phyloP scores from a whole-genome alignment of 2,888 invertebrate species.

The Anaspis maculata region DNA sequence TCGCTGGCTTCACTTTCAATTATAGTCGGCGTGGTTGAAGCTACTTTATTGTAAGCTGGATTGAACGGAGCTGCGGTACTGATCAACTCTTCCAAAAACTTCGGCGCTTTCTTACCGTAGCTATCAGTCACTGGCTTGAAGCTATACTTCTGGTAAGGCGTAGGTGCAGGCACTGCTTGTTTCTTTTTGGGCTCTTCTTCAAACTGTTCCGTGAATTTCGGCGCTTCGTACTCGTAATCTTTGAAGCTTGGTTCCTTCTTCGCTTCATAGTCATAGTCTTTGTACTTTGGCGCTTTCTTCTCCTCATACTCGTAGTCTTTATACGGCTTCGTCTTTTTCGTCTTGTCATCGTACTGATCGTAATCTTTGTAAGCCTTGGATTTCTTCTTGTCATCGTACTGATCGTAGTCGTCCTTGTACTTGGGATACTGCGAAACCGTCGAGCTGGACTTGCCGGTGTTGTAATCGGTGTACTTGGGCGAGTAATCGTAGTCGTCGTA shows the following conservation, averaged over 20 bases:
- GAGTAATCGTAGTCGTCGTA: constrained; percentile 17
- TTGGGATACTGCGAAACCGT: constrained; percentile 27
- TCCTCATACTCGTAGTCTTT: too few relatives aligned
- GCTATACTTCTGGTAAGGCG: constrained; percentile 37
- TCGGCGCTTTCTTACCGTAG: constrained; percentile 10
- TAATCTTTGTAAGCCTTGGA: too few relatives aligned
- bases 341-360: too few relatives aligned
- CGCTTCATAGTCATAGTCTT: too few relatives aligned
- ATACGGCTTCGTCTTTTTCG: too few relatives aligned
- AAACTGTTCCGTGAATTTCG: too few relatives aligned
- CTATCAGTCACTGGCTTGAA: constrained; percentile 28
- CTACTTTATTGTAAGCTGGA: constrained; percentile 42
- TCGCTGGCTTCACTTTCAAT: constrained; percentile 23
- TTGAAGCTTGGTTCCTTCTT: constrained; percentile 1
- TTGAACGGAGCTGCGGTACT: constrained; percentile 23
- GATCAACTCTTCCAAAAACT: constrained; percentile 23
- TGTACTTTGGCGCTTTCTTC: background rate
- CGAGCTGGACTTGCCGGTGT: constrained; percentile 28
- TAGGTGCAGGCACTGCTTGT: too few relatives aligned
- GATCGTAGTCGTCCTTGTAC: constrained; percentile 18
- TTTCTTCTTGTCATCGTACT: background rate
- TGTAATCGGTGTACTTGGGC: constrained; percentile 21
- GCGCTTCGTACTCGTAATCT: too few relatives aligned
- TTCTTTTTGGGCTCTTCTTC: too few relatives aligned
- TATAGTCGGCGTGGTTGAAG: constrained; percentile 21